Percentiles rank a stretch among this genome's conserved stretches.
Evolutionary conservation across 2,113 vertebrate genomes (phyloP).

Genomic region (Alaudala cheleensis): DNA sequence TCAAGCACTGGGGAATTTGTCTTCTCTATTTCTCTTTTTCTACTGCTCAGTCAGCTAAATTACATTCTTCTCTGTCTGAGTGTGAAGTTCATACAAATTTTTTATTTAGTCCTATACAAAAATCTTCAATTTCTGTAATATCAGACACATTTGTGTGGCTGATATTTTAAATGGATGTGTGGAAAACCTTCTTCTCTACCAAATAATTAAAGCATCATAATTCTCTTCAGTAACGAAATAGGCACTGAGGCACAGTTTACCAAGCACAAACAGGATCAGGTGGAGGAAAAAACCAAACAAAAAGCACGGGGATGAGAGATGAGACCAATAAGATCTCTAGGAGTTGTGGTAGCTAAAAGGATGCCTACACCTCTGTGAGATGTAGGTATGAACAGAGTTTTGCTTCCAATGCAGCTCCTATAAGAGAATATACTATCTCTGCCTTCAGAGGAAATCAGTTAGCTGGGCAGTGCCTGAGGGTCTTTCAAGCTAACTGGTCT

Average conservation of each 20-base stretch:
- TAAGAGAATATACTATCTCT: not conserved
- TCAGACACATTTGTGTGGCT: not conserved
- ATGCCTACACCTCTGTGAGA: not conserved
- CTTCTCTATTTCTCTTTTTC: constrained; percentile 35
- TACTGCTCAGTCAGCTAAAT: constrained; percentile 20
- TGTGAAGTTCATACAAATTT: not conserved
- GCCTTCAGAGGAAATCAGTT: not conserved
- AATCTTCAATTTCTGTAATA: not conserved
- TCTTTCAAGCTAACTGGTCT: not conserved
- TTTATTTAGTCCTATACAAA: constrained; percentile 2
- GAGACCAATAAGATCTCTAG: not conserved
- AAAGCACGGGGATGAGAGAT: accelerated
- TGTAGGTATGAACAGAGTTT: not conserved
- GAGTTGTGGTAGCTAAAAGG: not conserved
- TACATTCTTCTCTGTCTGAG: not conserved
- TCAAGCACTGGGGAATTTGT: constrained; percentile 26
- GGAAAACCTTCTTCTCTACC: not conserved
- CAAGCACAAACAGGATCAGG: not conserved
- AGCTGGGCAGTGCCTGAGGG: not conserved
- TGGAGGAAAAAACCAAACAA: accelerated
- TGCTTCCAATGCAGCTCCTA: not conserved
- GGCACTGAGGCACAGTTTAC: not conserved
- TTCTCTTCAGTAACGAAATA: not conserved
- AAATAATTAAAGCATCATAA: not conserved
- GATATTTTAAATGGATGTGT: not conserved